Conservation (phyloP, 2,888 invertebrate genomes). For the Lochmaea crataegi region DNA sequence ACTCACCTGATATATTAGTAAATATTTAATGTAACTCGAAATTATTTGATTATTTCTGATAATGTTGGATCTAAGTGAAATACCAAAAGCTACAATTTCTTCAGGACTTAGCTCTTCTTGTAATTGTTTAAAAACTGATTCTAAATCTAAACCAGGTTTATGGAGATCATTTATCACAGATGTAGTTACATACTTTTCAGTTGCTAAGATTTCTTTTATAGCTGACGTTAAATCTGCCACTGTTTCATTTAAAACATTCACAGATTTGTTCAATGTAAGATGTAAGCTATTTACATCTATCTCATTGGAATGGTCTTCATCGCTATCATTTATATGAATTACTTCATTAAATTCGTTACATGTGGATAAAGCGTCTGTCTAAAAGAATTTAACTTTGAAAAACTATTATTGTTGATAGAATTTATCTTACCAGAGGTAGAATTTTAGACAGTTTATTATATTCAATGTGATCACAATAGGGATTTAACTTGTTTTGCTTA, state of each 20-base stretch:
- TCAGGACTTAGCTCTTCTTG: constrained; percentile 40
- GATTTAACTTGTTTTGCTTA: constrained; percentile 38
- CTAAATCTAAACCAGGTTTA: constrained; percentile 34
- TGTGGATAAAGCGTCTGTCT: constrained; percentile 27
- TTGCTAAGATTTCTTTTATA: constrained; percentile 46
- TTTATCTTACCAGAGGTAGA: constrained; percentile 44
- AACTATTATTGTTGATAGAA: constrained; percentile 15
- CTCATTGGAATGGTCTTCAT: constrained; percentile 12
- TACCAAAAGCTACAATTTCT: constrained; percentile 44
- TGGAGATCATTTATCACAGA: constrained; percentile 41
- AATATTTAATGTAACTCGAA: constrained; percentile 39
- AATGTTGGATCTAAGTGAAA: constrained; percentile 32
- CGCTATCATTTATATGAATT: constrained; percentile 15
- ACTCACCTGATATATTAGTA: constrained; percentile 44
- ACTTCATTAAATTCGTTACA: constrained; percentile 19
- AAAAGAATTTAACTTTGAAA: constrained; percentile 20
- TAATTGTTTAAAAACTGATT: constrained; percentile 40
- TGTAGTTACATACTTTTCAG: constrained; percentile 36
- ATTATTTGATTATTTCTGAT: constrained; percentile 38
- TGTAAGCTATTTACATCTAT: background rate
- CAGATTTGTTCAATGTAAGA: constrained; percentile 19
- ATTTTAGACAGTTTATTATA: constrained; percentile 39
- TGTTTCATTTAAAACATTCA: constrained; percentile 28
- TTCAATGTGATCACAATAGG: constrained; percentile 40
- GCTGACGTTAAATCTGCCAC: constrained; percentile 42